Evolutionary conservation across 2,113 vertebrate species (phyloP).

Genomic region (Malurus melanocephalus): DNA sequence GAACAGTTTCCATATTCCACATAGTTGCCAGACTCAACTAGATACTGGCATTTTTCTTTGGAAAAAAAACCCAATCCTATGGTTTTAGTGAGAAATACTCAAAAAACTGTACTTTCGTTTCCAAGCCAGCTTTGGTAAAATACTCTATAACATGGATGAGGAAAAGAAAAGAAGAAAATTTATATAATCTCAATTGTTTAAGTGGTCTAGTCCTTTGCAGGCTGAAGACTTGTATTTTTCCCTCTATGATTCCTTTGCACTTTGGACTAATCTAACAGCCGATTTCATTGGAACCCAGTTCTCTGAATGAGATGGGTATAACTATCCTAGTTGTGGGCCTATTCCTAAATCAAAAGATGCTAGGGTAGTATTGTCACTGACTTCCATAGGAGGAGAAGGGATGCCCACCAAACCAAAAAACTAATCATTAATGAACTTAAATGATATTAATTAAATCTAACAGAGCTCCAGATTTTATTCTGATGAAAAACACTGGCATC

Average conservation of each 20-base stretch:
- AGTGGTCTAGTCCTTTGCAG: background rate
- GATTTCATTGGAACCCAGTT: background rate
- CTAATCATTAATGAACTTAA: background rate
- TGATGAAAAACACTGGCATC: background rate
- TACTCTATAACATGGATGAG: background rate
- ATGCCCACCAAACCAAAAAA: background rate
- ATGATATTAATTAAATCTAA: background rate
- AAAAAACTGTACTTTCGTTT: background rate
- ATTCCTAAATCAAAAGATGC: background rate
- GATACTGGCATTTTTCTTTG: background rate
- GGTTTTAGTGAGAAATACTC: background rate
- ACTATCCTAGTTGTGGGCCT: background rate
- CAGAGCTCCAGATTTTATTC: background rate
- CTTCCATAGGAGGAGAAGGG: background rate
- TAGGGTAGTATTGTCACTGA: background rate
- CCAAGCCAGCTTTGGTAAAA: background rate
- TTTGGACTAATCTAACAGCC: background rate
- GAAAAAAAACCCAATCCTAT: background rate
- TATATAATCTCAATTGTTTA: background rate
- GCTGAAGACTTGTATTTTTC: background rate
- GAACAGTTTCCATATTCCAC: background rate
- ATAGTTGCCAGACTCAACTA: background rate
- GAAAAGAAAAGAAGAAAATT: background rate
- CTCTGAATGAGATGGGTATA: background rate
- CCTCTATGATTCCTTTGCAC: fast-evolving